Evolutionary conservation across 2,888 invertebrate genomes (phyloP).

Genomic region (Ornithoptera priamus): DNA sequence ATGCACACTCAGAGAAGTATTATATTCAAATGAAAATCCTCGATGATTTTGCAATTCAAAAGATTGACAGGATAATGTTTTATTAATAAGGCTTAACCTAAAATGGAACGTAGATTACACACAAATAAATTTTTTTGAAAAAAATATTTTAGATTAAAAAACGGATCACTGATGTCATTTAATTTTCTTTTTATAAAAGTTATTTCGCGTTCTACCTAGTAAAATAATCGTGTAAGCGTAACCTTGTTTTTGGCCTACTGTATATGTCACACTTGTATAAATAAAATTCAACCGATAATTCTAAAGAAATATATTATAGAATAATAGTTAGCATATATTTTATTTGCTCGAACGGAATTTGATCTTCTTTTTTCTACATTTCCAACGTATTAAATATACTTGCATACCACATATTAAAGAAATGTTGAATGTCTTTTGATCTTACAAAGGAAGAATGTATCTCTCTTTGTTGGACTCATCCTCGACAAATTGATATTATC

Average conservation of each 20-base stretch:
- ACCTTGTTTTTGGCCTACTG: conserved; percentile 31
- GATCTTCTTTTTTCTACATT: not conserved
- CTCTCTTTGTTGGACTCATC: not conserved
- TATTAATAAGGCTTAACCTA: too few species aligned
- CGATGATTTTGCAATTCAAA: too few species aligned
- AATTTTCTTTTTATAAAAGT: not conserved
- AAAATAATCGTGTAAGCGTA: conserved; percentile 18
- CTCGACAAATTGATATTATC: too few species aligned
- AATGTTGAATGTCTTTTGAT: too few species aligned
- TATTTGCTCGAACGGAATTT: not conserved
- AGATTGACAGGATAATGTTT: too few species aligned
- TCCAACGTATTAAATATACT: not conserved
- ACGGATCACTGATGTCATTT: too few species aligned
- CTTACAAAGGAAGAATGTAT: not conserved
- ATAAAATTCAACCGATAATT: conserved; percentile 18
- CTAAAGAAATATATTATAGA: conserved; percentile 4
- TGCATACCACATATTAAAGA: not conserved
- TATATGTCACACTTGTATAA: conserved; percentile 30
- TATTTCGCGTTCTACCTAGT: conserved; percentile 14
- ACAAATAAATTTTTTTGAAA: too few species aligned
- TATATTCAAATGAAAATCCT: too few species aligned
- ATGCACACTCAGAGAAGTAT: too few species aligned
- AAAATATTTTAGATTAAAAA: too few species aligned
- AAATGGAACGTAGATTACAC: too few species aligned
- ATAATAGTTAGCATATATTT: not conserved